Base-by-base conservation (phyloP, 2,888 invertebrate species). In the Buathra laborator region DNA sequence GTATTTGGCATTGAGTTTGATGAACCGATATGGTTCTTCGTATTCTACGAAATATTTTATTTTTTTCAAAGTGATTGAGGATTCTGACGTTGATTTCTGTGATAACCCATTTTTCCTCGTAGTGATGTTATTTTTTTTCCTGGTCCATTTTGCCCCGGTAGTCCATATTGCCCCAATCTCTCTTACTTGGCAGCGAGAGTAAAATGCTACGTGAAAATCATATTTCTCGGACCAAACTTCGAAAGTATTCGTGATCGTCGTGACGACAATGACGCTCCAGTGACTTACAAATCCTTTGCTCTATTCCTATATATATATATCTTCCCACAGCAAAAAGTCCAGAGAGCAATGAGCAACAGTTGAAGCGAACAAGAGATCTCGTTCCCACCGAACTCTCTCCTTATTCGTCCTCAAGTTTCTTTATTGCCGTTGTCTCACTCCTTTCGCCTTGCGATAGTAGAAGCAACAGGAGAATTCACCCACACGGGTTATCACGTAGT, bases 401-500 rank as follows among this genome's bases (percentile, higher is more conserved):
- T 44, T 67, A 10, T 67, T 19, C 43, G 44, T 43, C 32, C 24
- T 44, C 37, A 37, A 37, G 37, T 37, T 37, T 9, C 9, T 37
- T 37, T 29, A 19, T 59, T 19, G 24, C 29, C 12, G 29, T 10
- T 29, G 10, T 24, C 14, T 12, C 19, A n/a, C 81, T 83, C 74
- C 44, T 71, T 84, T 66, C 74, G 72, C 76, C 46, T 24, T 9
- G 37, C 37, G 81, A 74, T 19, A 68, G 37, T 37, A 5, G 24
- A 76, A 76, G 66, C 74, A 72, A 71, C 44, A 76, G 74, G 79
- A 84, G 77, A 83, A 80, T 80, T 76, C 80, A 75, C 70, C 80
- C 71, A 56, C 37, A 68, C 56, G 83, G 70, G 77, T 70, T 70
- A 78, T 84, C 84, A 72, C 84, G 84, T 81, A 77, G 76, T 81